Percentiles rank a stretch among this genome's conserved stretches.
Evolutionary conservation across 2,888 invertebrate genomes (phyloP).

Genomic region (Anodontia alba): DNA sequence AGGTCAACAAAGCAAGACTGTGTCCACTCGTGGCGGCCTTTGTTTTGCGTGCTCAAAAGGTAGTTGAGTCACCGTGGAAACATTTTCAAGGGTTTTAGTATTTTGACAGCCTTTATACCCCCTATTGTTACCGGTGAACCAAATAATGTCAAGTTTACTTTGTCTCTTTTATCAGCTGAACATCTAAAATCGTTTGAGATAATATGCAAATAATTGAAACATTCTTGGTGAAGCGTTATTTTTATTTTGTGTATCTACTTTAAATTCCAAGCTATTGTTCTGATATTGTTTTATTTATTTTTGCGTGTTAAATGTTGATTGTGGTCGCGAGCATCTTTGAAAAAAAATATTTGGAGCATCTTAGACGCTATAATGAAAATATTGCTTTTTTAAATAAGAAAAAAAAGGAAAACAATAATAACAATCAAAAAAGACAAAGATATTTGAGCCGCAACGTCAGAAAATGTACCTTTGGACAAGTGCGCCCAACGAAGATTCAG

Average conservation of each 20-base stretch:
- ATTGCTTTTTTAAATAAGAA: too few species aligned
- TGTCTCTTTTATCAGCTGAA: conserved; percentile 1
- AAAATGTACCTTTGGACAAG: too few species aligned
- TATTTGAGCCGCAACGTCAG: too few species aligned
- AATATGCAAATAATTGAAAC: conserved; percentile 21
- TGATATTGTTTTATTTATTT: background rate
- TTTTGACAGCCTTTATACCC: background rate
- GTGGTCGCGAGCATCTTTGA: too few species aligned
- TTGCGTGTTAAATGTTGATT: background rate
- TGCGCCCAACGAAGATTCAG: too few species aligned
- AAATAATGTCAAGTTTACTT: conserved; percentile 7
- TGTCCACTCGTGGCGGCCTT: background rate
- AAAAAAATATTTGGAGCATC: too few species aligned
- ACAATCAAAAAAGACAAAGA: too few species aligned
- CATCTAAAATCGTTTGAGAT: background rate
- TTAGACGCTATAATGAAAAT: too few species aligned
- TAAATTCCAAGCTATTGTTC: background rate
- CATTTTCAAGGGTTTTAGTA: conserved; percentile 6
- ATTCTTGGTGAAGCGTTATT: conserved; percentile 1
- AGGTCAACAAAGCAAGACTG: background rate
- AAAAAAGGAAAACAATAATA: too few species aligned
- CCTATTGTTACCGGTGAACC: background rate
- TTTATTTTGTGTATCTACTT: background rate
- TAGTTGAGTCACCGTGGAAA: conserved; percentile 9
- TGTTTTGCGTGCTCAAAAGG: background rate